Percentiles rank a stretch among this genome's conserved stretches.
Conservation (phyloP, 1,140 invertebrate species). For the Aplysia californica region DNA sequence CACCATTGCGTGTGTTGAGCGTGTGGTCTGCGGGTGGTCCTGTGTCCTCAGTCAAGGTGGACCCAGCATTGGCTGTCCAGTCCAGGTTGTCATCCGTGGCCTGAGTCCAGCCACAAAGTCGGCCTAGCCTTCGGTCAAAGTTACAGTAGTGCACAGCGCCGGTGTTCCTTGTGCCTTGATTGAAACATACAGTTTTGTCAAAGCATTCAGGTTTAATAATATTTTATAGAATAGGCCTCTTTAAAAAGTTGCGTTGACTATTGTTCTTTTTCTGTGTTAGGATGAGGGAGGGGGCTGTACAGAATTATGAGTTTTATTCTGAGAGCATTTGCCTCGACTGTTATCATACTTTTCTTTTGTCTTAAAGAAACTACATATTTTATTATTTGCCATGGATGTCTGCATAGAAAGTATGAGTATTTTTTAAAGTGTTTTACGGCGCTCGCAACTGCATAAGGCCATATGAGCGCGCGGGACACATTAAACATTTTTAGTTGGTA, state of each 20-base stretch:
- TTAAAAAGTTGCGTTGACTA: not conserved
- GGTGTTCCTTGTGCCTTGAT: not conserved
- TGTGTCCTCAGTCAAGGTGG: constrained; percentile 40
- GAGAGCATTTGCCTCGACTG: not conserved
- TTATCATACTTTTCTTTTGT: too few relatives aligned
- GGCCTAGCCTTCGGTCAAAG: constrained; percentile 16
- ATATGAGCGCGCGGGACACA: too few relatives aligned
- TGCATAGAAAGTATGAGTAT: too few relatives aligned
- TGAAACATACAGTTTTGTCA: not conserved
- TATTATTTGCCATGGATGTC: too few relatives aligned
- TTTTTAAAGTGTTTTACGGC: too few relatives aligned
- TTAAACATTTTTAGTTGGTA: too few relatives aligned
- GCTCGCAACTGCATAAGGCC: too few relatives aligned
- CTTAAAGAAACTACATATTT: too few relatives aligned
- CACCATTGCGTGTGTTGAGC: constrained; percentile 34
- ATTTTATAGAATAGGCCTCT: not conserved
- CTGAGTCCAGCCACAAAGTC: constrained; percentile 57
- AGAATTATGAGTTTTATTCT: not conserved
- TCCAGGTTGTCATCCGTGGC: constrained; percentile 51
- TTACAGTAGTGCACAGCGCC: constrained; percentile 6
- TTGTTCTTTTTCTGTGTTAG: not conserved
- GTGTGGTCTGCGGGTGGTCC: constrained; percentile 59
- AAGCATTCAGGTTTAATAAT: not conserved
- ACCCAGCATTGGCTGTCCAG: constrained; percentile 50
- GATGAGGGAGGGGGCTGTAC: not conserved